Evolutionary conservation across 37 sponge, comb jelly and placozoan genomes (phyloP).

Genomic region (Oopsacas minuta): DNA sequence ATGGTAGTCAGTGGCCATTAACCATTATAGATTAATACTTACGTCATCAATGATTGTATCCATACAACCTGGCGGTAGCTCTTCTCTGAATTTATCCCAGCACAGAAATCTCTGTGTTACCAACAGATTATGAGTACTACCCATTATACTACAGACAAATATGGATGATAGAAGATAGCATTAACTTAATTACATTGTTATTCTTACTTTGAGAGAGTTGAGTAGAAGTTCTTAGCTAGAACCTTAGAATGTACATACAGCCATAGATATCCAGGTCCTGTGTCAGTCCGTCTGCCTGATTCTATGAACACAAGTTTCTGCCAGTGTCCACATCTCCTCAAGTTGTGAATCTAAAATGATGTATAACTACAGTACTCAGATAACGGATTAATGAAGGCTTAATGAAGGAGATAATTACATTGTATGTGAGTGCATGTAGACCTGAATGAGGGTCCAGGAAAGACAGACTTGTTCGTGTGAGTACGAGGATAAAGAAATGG

Average conservation of each 20-base stretch:
- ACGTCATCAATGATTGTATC: background rate
- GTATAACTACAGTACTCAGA: background rate
- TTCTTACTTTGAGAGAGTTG: background rate
- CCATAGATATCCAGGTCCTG: background rate
- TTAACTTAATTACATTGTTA: background rate
- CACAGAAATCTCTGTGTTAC: background rate
- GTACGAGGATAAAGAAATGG: background rate
- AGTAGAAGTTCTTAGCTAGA: slow-evolving; percentile 9
- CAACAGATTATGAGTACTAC: background rate
- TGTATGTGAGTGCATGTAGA: background rate
- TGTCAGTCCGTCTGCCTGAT: slow-evolving; percentile 1
- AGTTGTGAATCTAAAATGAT: background rate
- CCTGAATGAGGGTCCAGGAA: slow-evolving; percentile 4
- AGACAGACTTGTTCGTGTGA: background rate
- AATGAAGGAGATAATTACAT: background rate
- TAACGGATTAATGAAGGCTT: background rate
- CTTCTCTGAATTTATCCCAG: slow-evolving; percentile 11
- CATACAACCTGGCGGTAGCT: background rate
- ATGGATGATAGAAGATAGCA: background rate
- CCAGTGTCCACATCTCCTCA: background rate
- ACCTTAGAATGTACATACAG: background rate
- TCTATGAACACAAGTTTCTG: slow-evolving; percentile 7
- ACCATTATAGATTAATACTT: no score
- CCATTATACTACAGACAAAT: background rate
- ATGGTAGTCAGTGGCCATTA: background rate